Percentiles rank a stretch among this genome's conserved stretches.
Conservation (phyloP, 2,797 vertebrate species). For the Coregonus suidteri region DNA sequence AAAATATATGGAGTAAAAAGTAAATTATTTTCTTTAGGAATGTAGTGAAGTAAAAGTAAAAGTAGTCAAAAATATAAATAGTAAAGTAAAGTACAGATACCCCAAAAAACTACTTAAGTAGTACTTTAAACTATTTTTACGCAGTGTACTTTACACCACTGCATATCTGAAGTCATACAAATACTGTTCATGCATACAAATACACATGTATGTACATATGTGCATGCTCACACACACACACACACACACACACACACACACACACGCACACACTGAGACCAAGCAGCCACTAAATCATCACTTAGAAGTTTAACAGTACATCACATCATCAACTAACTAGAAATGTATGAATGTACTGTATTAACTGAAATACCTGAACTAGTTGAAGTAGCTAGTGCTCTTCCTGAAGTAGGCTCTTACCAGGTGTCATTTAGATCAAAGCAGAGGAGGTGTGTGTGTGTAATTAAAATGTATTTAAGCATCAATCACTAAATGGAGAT, state of each 20-base stretch:
- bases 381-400: neutral
- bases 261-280: neutral
- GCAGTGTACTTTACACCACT: too few relatives aligned
- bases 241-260: neutral
- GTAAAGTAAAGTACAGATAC: too few relatives aligned
- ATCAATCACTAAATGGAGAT: conserved; percentile 31
- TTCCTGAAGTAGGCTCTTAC: neutral
- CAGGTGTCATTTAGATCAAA: conserved; percentile 4
- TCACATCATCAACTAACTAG: neutral
- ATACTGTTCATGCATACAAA: too few relatives aligned
- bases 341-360: neutral
- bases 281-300: too few relatives aligned
- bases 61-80: too few relatives aligned
- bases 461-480: conserved; percentile 43
- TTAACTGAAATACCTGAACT: too few relatives aligned
- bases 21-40: too few relatives aligned
- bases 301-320: neutral
- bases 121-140: too few relatives aligned
- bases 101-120: too few relatives aligned
- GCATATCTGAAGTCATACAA: too few relatives aligned
- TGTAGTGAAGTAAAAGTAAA: too few relatives aligned
- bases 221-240: neutral
- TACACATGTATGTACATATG: neutral
- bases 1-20: too few relatives aligned
- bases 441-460: conserved; percentile 16